Percentiles rank a stretch among this genome's conserved stretches.
These are phyloP conservation scores for Troilus luridus DNA, from an alignment of 2,888 invertebrate genomes.

Conservation along the genomic window DNA sequence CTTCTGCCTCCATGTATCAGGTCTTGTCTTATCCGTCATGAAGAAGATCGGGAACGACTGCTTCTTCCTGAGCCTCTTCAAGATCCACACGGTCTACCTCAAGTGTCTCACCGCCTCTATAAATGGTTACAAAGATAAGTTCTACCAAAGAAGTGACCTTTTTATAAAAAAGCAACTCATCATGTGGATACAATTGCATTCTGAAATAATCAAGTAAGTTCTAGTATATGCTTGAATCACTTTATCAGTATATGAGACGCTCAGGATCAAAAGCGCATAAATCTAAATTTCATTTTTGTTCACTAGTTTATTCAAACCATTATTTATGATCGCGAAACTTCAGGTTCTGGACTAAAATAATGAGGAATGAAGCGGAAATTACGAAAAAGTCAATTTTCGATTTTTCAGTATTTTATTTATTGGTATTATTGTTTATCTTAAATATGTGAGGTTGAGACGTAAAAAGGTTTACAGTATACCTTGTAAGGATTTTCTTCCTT, in stretches of 20 bases:
- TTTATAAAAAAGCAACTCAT: not conserved
- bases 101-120: constrained; percentile 29
- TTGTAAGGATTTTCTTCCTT: not conserved
- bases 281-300: too few species aligned
- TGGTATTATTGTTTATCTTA: too few species aligned
- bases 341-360: too few species aligned
- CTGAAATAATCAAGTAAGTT: constrained; percentile 35
- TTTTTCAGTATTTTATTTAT: too few species aligned
- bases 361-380: too few species aligned
- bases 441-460: too few species aligned
- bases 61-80: constrained; percentile 41
- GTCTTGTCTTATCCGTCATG: constrained; percentile 36
- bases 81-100: constrained; percentile 35
- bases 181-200: constrained; percentile 20
- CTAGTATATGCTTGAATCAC: not conserved
- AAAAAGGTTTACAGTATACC: too few species aligned
- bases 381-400: too few species aligned
- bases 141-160: not conserved
- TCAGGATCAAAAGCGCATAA: too few species aligned
- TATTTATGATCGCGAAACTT: too few species aligned
- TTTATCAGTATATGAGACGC: too few species aligned
- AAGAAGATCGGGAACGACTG: constrained; percentile 53
- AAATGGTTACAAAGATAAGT: not conserved
- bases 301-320: too few species aligned
- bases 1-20: constrained; percentile 17